A percentile compares a stretch with the other conserved stretches of the same genome.
Evolutionary conservation across 2,113 vertebrate genomes (phyloP).

Genomic region (Ceuthmochares aereus): DNA sequence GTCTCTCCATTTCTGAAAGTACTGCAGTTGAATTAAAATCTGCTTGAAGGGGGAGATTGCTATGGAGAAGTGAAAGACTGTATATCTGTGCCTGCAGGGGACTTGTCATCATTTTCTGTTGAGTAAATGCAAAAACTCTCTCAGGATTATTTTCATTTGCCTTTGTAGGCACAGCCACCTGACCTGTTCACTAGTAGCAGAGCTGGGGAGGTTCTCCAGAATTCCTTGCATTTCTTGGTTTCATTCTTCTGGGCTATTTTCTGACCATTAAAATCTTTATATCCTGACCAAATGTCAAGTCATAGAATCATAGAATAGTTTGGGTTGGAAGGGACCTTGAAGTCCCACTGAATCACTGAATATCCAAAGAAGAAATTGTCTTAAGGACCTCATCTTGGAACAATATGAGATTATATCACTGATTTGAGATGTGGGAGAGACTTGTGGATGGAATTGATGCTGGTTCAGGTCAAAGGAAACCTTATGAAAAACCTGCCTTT

Average conservation of each 20-base stretch:
- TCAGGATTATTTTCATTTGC: neutral
- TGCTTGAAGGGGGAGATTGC: neutral
- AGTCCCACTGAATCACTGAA: neutral
- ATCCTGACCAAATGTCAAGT: neutral
- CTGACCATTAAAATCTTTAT: neutral
- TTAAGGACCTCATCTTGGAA: neutral
- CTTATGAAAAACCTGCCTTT: neutral
- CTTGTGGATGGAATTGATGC: neutral
- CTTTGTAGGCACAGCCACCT: neutral
- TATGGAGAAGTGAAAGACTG: neutral
- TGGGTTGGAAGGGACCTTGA: no score
- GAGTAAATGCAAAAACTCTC: neutral
- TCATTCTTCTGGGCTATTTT: neutral
- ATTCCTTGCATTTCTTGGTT: neutral
- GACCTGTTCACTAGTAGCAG: neutral
- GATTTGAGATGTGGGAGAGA: neutral
- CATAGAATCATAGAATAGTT: neutral
- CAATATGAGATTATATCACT: neutral
- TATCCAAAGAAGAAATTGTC: neutral
- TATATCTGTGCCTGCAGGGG: neutral
- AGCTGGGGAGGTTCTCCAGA: neutral
- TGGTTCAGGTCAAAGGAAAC: neutral
- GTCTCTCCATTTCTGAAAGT: neutral
- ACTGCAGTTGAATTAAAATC: neutral
- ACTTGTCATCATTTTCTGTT: neutral